Conservation (phyloP, 2,797 vertebrate genomes). For the Melanotaenia parkinsoni region DNA sequence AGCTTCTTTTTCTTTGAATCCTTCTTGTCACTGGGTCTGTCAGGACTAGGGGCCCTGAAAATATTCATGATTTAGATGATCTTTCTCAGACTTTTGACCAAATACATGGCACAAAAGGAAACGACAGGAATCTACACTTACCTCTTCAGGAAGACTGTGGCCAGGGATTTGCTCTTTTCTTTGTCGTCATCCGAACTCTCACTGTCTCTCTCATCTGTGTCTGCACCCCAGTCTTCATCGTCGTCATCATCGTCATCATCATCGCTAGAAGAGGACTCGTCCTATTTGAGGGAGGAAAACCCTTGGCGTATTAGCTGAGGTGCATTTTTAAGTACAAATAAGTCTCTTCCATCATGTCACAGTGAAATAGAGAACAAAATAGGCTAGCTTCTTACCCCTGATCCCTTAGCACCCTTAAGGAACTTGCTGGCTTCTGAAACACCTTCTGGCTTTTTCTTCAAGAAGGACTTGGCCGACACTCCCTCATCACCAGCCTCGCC, state of each 20-base stretch:
- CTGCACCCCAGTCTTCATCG: slow-evolving; percentile 89
- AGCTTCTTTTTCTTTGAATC: slow-evolving; percentile 78
- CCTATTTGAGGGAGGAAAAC: slow-evolving; percentile 53
- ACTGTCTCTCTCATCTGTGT: slow-evolving; percentile 84
- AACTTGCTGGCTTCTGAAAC: slow-evolving; percentile 85
- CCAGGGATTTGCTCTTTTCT: slow-evolving; percentile 83
- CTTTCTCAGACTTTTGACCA: not conserved
- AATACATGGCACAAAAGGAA: not conserved
- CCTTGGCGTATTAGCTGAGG: not conserved
- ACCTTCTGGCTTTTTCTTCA: slow-evolving; percentile 89
- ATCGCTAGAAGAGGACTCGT: slow-evolving; percentile 86
- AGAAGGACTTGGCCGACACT: slow-evolving; percentile 82
- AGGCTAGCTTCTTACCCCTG: slow-evolving; percentile 77
- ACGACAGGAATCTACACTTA: slow-evolving; percentile 60
- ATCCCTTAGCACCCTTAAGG: slow-evolving; percentile 83
- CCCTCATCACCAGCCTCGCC: slow-evolving; percentile 76
- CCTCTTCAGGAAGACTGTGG: slow-evolving; percentile 91
- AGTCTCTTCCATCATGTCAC: not conserved
- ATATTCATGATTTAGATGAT: not conserved
- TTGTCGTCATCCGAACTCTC: slow-evolving; percentile 88
- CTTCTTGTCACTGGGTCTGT: slow-evolving; percentile 81
- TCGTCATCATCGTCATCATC: slow-evolving; percentile 84
- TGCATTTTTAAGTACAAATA: not conserved
- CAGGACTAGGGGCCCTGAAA: slow-evolving; percentile 73
- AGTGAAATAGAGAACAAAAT: too few species aligned